Evolutionary conservation across 2,888 invertebrate genomes (phyloP).

Genomic region (Aspidapion aeneum): DNA sequence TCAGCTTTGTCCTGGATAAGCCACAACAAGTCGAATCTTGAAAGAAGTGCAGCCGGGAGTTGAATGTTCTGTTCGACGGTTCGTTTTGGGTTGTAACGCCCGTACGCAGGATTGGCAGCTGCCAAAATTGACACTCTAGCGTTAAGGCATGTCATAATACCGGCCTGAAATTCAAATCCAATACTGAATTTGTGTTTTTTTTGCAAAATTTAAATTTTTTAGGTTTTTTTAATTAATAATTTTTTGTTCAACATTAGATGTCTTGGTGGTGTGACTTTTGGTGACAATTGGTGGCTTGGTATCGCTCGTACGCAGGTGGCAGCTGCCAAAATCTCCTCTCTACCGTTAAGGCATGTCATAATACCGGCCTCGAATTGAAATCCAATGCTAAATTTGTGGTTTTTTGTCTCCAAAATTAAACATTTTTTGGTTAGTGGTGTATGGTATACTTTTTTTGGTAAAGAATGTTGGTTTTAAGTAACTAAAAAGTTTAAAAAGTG

Average conservation of each 20-base stretch:
- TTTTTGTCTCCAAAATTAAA: too few relatives aligned
- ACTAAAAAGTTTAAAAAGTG: too few relatives aligned
- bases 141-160: slow-evolving; percentile 97
- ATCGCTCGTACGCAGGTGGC: slow-evolving; percentile 98
- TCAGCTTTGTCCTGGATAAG: slow-evolving; percentile 81
- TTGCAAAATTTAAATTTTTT: too few relatives aligned
- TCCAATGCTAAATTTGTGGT: too few relatives aligned
- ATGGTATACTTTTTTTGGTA: too few relatives aligned
- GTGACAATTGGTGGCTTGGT: too few relatives aligned
- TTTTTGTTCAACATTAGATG: too few relatives aligned
- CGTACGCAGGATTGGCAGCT: slow-evolving; percentile 98
- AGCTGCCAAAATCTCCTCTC: slow-evolving; percentile 96
- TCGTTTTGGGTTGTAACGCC: slow-evolving; percentile 94
- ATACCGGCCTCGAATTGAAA: slow-evolving; percentile 80
- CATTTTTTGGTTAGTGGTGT: too few relatives aligned
- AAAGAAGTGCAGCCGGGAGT: slow-evolving; percentile 93
- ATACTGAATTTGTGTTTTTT: too few relatives aligned
- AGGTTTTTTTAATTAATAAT: too few relatives aligned
- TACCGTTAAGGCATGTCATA: slow-evolving; percentile 96
- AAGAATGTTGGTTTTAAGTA: too few relatives aligned
- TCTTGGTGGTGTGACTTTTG: too few relatives aligned
- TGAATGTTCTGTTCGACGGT: slow-evolving; percentile 97
- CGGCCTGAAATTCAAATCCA: slow-evolving; percentile 69
- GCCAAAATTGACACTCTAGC: slow-evolving; percentile 97
- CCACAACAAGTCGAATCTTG: slow-evolving; percentile 96